These are phyloP conservation scores for Bryconaethiops microstoma DNA, from an alignment of 2,797 vertebrate species.

Conservation along the genomic window DNA sequence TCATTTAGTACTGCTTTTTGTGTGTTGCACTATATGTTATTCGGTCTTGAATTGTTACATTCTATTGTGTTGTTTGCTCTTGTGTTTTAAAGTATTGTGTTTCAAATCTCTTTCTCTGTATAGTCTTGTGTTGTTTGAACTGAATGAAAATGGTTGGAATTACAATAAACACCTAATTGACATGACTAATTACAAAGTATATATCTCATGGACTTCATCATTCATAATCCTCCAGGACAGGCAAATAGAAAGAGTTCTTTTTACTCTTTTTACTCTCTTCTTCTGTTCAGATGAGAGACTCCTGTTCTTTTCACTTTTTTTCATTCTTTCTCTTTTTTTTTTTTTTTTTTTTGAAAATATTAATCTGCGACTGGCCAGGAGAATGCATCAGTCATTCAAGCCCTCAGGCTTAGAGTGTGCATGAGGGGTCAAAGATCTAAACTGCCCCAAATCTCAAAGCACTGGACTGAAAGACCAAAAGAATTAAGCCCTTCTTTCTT, in stretches of 20 bases:
- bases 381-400: slow-evolving; percentile 59
- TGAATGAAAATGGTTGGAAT: no score
- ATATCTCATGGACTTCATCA: no score
- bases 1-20: no score
- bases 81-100: no score
- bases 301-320: slow-evolving; percentile 31
- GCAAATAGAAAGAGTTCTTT: slow-evolving; percentile 42
- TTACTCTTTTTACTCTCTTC: not conserved
- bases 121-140: no score
- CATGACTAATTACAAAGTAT: no score
- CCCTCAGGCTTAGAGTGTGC: slow-evolving; percentile 50
- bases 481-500: slow-evolving; percentile 27
- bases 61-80: no score
- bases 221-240: not conserved
- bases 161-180: no score
- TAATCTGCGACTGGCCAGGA: slow-evolving; percentile 49
- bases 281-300: slow-evolving; percentile 43
- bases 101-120: no score
- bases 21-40: no score
- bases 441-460: slow-evolving; percentile 57
- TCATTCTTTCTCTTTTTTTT: no score
- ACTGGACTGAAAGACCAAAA: slow-evolving; percentile 39
- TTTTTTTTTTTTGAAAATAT: slow-evolving; percentile 23
- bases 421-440: slow-evolving; percentile 60
- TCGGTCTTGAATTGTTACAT: no score